phyloP scores from a whole-genome alignment of 2,797 vertebrate genomes.

The Ctenochaetus hawaiiensis region DNA sequence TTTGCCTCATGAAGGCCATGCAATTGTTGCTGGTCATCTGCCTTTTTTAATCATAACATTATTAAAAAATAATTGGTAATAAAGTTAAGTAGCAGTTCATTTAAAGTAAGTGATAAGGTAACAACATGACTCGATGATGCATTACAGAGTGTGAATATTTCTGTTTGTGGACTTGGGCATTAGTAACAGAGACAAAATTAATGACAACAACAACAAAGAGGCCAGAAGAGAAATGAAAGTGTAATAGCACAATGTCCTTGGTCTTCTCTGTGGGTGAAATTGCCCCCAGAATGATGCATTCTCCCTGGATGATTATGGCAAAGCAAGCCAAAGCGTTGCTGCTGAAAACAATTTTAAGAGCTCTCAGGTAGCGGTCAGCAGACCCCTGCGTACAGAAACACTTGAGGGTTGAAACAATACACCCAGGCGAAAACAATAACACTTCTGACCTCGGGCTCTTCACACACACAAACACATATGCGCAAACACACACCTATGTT shows the following conservation, averaged over 20 bases:
- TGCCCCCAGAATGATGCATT: slow-evolving; percentile 63
- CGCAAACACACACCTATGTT: slow-evolving; percentile 45
- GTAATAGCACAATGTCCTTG: slow-evolving; percentile 56
- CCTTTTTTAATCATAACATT: slow-evolving; percentile 10
- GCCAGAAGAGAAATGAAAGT: slow-evolving; percentile 35
- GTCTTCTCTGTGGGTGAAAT: slow-evolving; percentile 37
- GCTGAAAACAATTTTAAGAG: slow-evolving; percentile 63
- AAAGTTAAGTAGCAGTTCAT: slow-evolving; percentile 21
- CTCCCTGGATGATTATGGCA: slow-evolving; percentile 52
- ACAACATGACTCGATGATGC: slow-evolving; percentile 12
- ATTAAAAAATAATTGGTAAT: slow-evolving; percentile 11
- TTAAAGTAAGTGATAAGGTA: slow-evolving; percentile 27
- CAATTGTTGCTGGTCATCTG: slow-evolving; percentile 4
- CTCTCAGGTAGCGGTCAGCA: slow-evolving; percentile 67
- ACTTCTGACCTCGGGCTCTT: slow-evolving; percentile 51
- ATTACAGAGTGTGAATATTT: slow-evolving; percentile 19
- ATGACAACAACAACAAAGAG: slow-evolving; percentile 40
- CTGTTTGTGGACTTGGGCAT: slow-evolving; percentile 2
- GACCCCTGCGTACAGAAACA: slow-evolving; percentile 56
- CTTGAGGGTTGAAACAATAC: slow-evolving; percentile 69
- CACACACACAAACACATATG: slow-evolving; percentile 33
- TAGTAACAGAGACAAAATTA: slow-evolving; percentile 39
- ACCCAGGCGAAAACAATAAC: slow-evolving; percentile 56
- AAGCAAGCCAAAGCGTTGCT: slow-evolving; percentile 44
- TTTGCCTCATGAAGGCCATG: background rate